A percentile compares a stretch with the other conserved stretches of the same genome.
These are phyloP conservation scores for Enteromius argenteus DNA, from an alignment of 2,797 vertebrate species.

Conservation along the genomic window DNA sequence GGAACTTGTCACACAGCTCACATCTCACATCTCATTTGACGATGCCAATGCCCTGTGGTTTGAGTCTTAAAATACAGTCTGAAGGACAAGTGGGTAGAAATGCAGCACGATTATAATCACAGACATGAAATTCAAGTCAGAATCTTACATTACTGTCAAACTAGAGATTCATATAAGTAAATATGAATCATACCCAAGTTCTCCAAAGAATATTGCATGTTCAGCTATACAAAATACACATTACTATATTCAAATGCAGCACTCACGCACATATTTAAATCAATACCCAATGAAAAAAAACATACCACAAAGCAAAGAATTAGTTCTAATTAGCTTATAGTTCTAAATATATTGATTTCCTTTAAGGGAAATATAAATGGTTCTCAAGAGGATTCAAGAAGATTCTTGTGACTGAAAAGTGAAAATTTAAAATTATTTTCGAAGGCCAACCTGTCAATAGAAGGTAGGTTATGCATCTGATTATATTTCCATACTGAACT, in stretches of 20 bases:
- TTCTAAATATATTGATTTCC: neutral
- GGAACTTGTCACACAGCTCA: neutral
- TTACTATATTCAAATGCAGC: neutral
- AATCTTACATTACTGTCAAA: constrained; percentile 1
- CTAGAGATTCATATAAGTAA: neutral
- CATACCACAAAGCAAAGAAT: neutral
- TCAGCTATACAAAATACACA: neutral
- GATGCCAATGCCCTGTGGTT: neutral
- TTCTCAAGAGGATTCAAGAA: neutral
- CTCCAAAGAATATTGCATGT: neutral
- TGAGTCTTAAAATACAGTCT: neutral
- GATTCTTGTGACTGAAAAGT: neutral
- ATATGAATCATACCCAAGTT: neutral
- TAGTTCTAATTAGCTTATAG: neutral
- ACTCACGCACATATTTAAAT: neutral
- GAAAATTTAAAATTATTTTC: neutral
- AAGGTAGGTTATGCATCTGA: neutral
- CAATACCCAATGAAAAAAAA: neutral
- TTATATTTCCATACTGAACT: neutral
- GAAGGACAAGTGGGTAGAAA: neutral
- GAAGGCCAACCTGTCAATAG: neutral
- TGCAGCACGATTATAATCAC: neutral
- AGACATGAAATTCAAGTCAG: neutral
- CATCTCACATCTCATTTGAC: neutral
- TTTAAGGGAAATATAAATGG: neutral